Evolutionary conservation across 2,888 invertebrate species (phyloP).

Genomic region (Eristalinus sepulchralis): DNA sequence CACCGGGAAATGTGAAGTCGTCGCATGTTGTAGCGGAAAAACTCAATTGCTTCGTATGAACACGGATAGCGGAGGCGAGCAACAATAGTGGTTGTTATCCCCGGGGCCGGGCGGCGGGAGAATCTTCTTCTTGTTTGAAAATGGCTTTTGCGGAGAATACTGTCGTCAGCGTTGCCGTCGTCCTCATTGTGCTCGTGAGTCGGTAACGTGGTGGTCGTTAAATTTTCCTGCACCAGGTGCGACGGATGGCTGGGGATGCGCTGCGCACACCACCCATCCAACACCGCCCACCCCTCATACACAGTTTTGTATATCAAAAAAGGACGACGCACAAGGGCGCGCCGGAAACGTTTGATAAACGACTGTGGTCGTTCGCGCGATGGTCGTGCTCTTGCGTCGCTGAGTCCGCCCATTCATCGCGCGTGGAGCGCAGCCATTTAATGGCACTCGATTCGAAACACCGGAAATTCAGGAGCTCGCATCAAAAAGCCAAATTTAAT

Average conservation of each 20-base stretch:
- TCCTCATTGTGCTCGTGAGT: neutral
- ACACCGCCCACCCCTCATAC: neutral
- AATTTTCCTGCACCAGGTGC: constrained; percentile 68
- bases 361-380: constrained; percentile 29
- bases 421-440: constrained; percentile 42
- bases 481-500: constrained; percentile 70
- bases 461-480: constrained; percentile 49
- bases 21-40: constrained; percentile 61
- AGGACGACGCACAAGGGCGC: constrained; percentile 33
- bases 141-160: constrained; percentile 15
- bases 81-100: neutral
- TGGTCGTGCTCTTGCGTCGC: constrained; percentile 16
- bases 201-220: constrained; percentile 61
- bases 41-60: constrained; percentile 64
- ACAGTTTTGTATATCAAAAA: neutral
- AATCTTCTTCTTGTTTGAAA: constrained; percentile 22
- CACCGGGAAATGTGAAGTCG: constrained; percentile 53
- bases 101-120: neutral
- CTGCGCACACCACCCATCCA: neutral
- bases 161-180: neutral
- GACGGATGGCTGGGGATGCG: constrained; percentile 9
- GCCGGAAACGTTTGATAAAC: constrained; percentile 52
- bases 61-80: constrained; percentile 39
- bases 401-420: too few relatives aligned
- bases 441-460: constrained; percentile 22